phyloP scores from a whole-genome alignment of 2,797 vertebrate genomes.

The Nothura maculosa region DNA sequence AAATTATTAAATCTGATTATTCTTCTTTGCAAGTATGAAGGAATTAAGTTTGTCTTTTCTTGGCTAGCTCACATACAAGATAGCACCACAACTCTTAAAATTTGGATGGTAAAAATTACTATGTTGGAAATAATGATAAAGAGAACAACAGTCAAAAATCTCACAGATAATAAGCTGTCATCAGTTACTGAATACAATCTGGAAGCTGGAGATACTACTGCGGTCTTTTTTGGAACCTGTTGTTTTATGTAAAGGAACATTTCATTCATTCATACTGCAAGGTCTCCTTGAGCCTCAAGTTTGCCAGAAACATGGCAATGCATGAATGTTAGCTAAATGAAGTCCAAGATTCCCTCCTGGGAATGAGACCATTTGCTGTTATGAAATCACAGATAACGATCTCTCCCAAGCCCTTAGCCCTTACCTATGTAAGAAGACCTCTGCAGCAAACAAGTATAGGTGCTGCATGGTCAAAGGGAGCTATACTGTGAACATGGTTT shows the following conservation, averaged over 20 bases:
- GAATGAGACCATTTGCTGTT: neutral
- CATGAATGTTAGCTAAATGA: neutral
- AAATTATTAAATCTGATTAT: neutral
- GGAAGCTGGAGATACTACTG: neutral
- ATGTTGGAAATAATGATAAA: neutral
- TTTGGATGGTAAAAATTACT: constrained; percentile 26
- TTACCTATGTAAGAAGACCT: neutral
- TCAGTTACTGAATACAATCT: neutral
- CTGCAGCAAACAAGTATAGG: neutral
- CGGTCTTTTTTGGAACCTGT: neutral
- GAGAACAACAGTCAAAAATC: neutral
- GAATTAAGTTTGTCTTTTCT: neutral
- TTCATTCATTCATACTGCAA: neutral
- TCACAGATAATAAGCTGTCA: neutral
- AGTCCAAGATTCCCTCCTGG: neutral
- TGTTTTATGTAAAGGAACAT: neutral
- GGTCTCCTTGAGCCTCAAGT: neutral
- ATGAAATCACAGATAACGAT: neutral
- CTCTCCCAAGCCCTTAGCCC: neutral
- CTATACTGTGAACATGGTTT: neutral
- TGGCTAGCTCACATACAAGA: neutral
- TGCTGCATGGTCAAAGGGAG: neutral
- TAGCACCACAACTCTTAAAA: neutral
- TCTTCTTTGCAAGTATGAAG: neutral
- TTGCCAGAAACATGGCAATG: neutral